phyloP scores from a whole-genome alignment of 2,888 invertebrate species.

The Loripinus fragilis region DNA sequence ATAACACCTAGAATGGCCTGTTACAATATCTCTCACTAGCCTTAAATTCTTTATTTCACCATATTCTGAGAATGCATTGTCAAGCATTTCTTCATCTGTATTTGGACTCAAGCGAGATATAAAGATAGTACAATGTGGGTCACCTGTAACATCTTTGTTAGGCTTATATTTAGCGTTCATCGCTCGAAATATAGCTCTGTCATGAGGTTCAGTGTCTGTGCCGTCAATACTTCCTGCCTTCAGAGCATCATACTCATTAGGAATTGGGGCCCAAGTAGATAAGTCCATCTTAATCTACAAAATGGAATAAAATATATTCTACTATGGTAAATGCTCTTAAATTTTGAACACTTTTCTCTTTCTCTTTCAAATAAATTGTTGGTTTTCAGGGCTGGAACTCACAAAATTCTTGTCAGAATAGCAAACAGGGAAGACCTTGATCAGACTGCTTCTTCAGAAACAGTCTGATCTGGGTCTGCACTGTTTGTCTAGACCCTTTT shows the following conservation, averaged over 20 bases:
- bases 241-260: conserved; percentile 90
- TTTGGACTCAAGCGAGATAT: conserved; percentile 89
- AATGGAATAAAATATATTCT: background rate
- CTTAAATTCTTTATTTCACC: conserved; percentile 88
- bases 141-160: conserved; percentile 86
- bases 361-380: too few species aligned
- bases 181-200: conserved; percentile 90
- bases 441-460: too few species aligned
- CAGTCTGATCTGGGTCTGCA: too few species aligned
- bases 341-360: too few species aligned
- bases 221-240: conserved; percentile 94
- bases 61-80: conserved; percentile 85
- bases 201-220: conserved; percentile 92
- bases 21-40: conserved; percentile 91
- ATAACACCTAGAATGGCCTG: conserved; percentile 92
- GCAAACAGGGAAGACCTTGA: too few species aligned
- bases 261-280: conserved; percentile 72
- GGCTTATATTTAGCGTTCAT: conserved; percentile 85
- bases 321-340: too few species aligned
- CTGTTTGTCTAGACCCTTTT: too few species aligned
- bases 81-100: conserved; percentile 86
- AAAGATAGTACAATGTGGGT: conserved; percentile 90
- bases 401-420: too few species aligned
- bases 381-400: too few species aligned
- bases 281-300: conserved; percentile 27